Base-by-base conservation (phyloP, 1,140 invertebrate genomes). In the Drosophila sucinea region DNA sequence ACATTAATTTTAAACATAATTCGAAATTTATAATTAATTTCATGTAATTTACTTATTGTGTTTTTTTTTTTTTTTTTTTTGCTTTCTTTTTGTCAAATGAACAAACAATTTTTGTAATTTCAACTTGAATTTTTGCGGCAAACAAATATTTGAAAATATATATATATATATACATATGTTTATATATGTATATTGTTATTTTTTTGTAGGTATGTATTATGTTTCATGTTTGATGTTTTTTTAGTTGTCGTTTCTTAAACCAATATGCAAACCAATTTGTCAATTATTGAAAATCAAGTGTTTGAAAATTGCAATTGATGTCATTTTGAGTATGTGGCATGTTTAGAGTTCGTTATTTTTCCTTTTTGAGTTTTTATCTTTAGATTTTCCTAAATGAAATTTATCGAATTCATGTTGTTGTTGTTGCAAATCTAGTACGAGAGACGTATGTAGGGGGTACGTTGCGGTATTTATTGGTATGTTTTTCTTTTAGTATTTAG, bases 1-100 rank as follows among this genome's bases (percentile, higher is more conserved):
- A 86, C 83, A 86, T 87, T 86, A 83, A 82, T 77, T 72, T 77
- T 87, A 77, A 87, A 86, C 84, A 87, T 86, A 86, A 87, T 77
- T 82, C 68, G 71, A 79, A 87, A 79, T 82, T 73, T 76, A 63
- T 76, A 76, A 60, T 76, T 76, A 62, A 69, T 70, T 78, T 86
- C n/a, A 70, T 70, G 44, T 79, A 71, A 66, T 86, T 87, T 67
- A 74, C 69, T 81, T 84, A 62, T 73, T 77, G 73, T 80, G 67
- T 81, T 67, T 80, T 67, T 44, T 60, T 55, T 10, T 38, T 7
- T 60, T 58, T 30, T 11, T 29, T 35, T 55, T 47, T 41, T 55
- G 60, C 27, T 66, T 57, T 41, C 30, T 57, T 71, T 69, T n/a
- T 32, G 78, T 79, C 33, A 64, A 81, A 78, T 68, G 51, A 79